A percentile compares a stretch with the other conserved stretches of the same genome.
Conservation (phyloP, 1,140 invertebrate genomes). For the Calycopis cecrops region DNA sequence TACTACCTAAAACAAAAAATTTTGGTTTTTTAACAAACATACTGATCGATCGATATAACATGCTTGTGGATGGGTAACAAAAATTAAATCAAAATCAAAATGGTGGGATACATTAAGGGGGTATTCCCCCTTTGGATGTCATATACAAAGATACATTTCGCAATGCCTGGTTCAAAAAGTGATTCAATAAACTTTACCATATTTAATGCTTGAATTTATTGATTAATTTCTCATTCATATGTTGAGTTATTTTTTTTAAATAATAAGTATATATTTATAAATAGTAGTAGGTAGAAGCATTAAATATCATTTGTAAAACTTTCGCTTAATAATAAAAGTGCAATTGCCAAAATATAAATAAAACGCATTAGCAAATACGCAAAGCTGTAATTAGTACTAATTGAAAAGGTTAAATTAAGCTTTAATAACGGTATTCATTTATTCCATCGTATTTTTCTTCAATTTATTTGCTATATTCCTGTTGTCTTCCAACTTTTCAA, state of each 20-base stretch:
- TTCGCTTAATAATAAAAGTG: slow-evolving; percentile 14
- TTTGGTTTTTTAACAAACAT: too few relatives aligned
- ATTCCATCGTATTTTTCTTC: neutral
- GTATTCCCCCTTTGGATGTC: neutral
- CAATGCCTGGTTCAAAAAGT: neutral
- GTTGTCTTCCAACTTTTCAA: too few relatives aligned
- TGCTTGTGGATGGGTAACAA: too few relatives aligned
- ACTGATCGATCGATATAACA: too few relatives aligned
- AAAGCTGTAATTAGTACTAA: slow-evolving; percentile 17
- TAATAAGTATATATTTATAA: too few relatives aligned
- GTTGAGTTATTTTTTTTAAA: too few relatives aligned
- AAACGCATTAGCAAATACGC: slow-evolving; percentile 19
- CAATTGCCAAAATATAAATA: slow-evolving; percentile 17
- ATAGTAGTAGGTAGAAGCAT: too few relatives aligned
- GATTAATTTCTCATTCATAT: neutral
- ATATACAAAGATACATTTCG: slow-evolving; percentile 1
- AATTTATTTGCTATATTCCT: neutral
- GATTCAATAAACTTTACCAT: slow-evolving; percentile 3
- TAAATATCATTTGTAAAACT: too few relatives aligned
- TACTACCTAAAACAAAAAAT: too few relatives aligned
- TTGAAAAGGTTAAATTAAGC: too few relatives aligned
- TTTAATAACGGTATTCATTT: too few relatives aligned
- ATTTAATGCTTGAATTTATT: slow-evolving; percentile 6
- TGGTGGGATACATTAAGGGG: neutral
- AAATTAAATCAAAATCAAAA: slow-evolving; percentile 3